Percentiles rank a stretch among this genome's conserved stretches.
Conservation (phyloP, 2,113 vertebrate genomes). For the Salminus brasiliensis region DNA sequence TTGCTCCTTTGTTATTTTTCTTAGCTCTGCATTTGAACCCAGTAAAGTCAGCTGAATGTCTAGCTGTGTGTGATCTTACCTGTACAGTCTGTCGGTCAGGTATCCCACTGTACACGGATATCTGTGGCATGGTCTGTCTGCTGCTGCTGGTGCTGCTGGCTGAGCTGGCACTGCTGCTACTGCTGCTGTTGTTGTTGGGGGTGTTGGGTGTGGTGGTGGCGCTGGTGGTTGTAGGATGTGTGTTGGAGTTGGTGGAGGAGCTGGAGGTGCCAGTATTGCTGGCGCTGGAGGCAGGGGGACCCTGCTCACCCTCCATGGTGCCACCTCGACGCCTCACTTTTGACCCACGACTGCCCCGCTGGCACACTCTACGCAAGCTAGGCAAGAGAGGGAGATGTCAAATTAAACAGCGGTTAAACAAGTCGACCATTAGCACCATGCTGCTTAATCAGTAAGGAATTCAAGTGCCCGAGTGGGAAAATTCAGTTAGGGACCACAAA, state of each 20-base stretch:
- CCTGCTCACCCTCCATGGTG: conserved; percentile 88
- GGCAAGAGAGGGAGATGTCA: conserved; percentile 15
- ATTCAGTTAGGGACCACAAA: background rate
- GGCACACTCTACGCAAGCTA: conserved; percentile 79
- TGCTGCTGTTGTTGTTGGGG: conserved; percentile 8
- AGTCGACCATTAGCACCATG: background rate
- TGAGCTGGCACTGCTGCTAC: conserved; percentile 39
- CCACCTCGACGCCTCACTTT: conserved; percentile 76
- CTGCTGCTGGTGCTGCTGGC: conserved; percentile 60
- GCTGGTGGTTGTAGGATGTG: conserved; percentile 52
- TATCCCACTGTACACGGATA: conserved; percentile 91
- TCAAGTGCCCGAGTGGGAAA: background rate
- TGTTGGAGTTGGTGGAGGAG: conserved; percentile 45
- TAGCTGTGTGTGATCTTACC: too few relatives aligned
- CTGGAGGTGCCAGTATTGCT: conserved; percentile 61
- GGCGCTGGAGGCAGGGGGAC: conserved; percentile 70
- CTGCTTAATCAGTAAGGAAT: background rate
- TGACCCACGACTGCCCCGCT: conserved; percentile 72
- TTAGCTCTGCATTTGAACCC: too few relatives aligned
- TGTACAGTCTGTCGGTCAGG: conserved; percentile 93
- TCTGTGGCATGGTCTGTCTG: conserved; percentile 81
- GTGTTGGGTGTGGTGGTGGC: conserved; percentile 46
- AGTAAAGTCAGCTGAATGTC: too few relatives aligned
- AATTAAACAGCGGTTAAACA: background rate
- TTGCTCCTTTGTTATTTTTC: too few relatives aligned